These are phyloP conservation scores for Odontothrips loti DNA, from an alignment of 2,888 invertebrate genomes.

Conservation along the genomic window DNA sequence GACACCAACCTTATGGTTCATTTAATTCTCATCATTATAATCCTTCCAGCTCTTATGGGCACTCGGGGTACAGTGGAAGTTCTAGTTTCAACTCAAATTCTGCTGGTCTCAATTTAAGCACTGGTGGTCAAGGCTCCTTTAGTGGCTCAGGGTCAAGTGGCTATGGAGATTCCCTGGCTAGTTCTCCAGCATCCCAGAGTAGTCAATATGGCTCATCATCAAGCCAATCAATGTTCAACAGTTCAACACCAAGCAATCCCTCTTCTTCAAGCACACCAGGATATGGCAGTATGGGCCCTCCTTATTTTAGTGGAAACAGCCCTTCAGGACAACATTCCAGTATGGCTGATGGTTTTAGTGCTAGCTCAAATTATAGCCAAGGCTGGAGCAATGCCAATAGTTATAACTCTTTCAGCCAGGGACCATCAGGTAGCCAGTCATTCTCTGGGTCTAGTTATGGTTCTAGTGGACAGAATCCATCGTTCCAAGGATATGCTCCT, in stretches of 20 bases:
- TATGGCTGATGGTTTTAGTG: not conserved
- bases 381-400: not conserved
- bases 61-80: not conserved
- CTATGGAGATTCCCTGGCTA: slow-evolving; percentile 3
- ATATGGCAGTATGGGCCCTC: not conserved
- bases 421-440: slow-evolving; percentile 12
- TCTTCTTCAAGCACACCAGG: not conserved
- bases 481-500: not conserved
- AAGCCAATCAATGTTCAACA: not conserved
- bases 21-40: slow-evolving; percentile 11
- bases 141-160: not conserved
- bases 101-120: not conserved
- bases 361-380: not conserved
- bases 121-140: not conserved
- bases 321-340: not conserved
- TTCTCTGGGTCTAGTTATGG: not conserved
- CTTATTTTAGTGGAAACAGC: not conserved
- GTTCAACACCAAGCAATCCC: not conserved
- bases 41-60: not conserved
- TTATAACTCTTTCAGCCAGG: slow-evolving; percentile 13
- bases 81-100: not conserved
- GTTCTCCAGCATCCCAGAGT: not conserved
- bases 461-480: not conserved
- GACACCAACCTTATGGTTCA: not conserved
- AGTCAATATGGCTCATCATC: not conserved